phyloP scores from a whole-genome alignment of 2,888 invertebrate species.

The Noctua comes region DNA sequence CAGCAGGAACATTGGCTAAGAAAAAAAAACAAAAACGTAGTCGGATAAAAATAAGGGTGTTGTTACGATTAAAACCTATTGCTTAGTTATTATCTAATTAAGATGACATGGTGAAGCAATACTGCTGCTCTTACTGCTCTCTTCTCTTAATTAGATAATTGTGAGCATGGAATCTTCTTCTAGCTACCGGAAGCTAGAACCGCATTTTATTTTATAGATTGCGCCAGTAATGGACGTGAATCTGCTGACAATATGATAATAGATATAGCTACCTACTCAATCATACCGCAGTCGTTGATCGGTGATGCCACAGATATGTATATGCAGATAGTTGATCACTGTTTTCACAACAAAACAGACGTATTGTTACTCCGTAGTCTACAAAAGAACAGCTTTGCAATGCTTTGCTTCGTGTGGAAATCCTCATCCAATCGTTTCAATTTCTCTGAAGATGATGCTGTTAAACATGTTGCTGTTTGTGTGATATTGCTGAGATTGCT shows the following conservation, averaged over 20 bases:
- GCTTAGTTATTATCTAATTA: too few relatives aligned
- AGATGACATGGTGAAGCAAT: too few relatives aligned
- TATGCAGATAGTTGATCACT: slow-evolving; percentile 1
- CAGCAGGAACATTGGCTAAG: background rate
- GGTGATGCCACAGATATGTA: background rate
- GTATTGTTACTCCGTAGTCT: background rate
- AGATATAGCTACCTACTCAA: background rate
- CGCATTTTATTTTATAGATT: background rate
- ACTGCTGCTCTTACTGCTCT: too few relatives aligned
- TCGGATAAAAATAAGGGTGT: too few relatives aligned
- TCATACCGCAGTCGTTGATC: background rate
- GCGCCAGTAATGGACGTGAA: background rate
- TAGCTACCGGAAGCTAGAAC: background rate
- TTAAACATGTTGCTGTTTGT: too few relatives aligned
- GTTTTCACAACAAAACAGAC: background rate
- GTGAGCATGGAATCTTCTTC: background rate
- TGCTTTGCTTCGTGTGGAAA: background rate
- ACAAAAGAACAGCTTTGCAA: background rate
- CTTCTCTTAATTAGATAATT: background rate
- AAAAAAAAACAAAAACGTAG: background rate
- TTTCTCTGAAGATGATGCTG: background rate
- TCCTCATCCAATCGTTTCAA: background rate
- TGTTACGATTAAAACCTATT: too few relatives aligned
- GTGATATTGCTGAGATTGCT: too few relatives aligned
- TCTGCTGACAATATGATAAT: background rate